Evolutionary conservation across 2,888 invertebrate species (phyloP).

Genomic region (Endomychus coccineus): DNA sequence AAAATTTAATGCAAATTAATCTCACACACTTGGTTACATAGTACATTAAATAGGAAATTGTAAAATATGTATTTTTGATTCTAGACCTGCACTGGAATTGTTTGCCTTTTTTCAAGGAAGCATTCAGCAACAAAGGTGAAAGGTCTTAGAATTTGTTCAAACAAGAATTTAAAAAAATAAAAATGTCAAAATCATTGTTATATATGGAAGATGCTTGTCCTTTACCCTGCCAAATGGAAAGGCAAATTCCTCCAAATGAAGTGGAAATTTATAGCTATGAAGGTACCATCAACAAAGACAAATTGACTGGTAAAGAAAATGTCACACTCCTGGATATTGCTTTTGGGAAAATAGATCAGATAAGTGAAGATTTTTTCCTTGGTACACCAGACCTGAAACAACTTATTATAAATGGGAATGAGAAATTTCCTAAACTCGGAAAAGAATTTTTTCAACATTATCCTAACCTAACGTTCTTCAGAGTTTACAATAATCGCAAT

Average conservation of each 20-base stretch:
- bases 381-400: slow-evolving; percentile 10
- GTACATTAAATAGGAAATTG: too few species aligned
- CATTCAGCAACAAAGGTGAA: too few species aligned
- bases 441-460: slow-evolving; percentile 12
- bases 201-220: too few species aligned
- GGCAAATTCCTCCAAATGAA: slow-evolving; percentile 12
- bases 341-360: slow-evolving; percentile 10
- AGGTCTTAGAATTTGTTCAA: too few species aligned
- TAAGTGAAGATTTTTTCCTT: slow-evolving; percentile 8
- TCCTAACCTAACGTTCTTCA: slow-evolving; percentile 9
- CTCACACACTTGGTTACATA: too few species aligned
- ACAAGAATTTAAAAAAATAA: too few species aligned
- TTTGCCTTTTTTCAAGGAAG: too few species aligned
- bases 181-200: too few species aligned
- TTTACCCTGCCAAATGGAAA: too few species aligned
- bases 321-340: slow-evolving; percentile 10
- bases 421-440: slow-evolving; percentile 11
- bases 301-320: slow-evolving; percentile 9
- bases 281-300: slow-evolving; percentile 9
- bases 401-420: slow-evolving; percentile 10
- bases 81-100: too few species aligned
- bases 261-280: slow-evolving; percentile 5
- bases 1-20: too few species aligned
- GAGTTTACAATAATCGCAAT: slow-evolving; percentile 10
- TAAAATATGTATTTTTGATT: too few species aligned